Conservation (phyloP, 2,113 vertebrate species). For the Corapipo altera region DNA sequence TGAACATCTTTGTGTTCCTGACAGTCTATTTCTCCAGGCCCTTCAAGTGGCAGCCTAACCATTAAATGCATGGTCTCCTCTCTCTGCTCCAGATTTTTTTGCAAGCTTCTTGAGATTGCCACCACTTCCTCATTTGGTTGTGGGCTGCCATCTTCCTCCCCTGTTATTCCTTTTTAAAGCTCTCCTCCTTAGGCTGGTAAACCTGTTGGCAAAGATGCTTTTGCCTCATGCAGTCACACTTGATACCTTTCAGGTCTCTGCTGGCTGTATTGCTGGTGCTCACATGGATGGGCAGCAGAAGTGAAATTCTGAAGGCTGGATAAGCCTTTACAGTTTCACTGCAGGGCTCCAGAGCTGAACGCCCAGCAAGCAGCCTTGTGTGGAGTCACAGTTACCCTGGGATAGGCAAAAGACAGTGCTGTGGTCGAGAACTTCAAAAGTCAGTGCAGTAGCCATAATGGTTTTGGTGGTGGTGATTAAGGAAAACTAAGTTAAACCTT, state of each 20-base stretch:
- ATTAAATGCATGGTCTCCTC: neutral
- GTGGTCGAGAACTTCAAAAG: neutral
- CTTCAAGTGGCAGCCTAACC: neutral
- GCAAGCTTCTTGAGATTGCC: neutral
- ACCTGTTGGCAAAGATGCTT: neutral
- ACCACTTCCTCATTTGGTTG: neutral
- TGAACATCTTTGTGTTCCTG: neutral
- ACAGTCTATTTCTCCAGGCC: neutral
- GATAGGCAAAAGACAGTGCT: neutral
- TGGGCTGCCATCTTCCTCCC: neutral
- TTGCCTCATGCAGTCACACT: neutral
- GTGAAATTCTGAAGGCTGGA: neutral
- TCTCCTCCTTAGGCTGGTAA: neutral
- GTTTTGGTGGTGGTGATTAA: neutral
- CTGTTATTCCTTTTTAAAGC: neutral
- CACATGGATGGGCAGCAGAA: neutral
- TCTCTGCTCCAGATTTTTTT: neutral
- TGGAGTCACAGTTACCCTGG: neutral
- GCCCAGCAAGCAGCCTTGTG: neutral
- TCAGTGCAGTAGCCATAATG: neutral
- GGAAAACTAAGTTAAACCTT: neutral
- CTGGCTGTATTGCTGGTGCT: neutral
- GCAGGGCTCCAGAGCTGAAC: fast-evolving
- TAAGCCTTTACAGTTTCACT: neutral
- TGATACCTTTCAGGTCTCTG: neutral